Base-by-base conservation (phyloP, 2,888 invertebrate species). In the Pachliopta kotzebuea region DNA sequence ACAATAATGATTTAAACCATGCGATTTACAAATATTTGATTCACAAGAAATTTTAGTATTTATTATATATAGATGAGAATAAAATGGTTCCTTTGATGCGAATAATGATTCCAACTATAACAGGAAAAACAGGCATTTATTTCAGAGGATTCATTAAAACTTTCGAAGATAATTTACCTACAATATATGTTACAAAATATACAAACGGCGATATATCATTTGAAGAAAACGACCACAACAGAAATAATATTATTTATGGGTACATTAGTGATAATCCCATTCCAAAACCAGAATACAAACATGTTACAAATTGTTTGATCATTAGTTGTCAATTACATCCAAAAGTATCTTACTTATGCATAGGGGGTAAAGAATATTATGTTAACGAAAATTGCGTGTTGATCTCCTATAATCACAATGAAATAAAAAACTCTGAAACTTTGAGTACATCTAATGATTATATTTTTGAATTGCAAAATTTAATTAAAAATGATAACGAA, bases 391-490 rank as follows among this genome's bases (percentile, higher is more conserved):
- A 81, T 63, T 79, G 77, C 63, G 76, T 88, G 23, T 70, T 88
- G 45, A 78, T 89, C 71, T 72, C 83, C 7, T 91, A 88, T 77
- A 85, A 90, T 67, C 81, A 83, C 68, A 65, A 81, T 52, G 84
- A 75, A 71, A 72, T 90, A 4, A 76, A 76, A 69, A 77, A 83
- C 66, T 85, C 88, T n/a, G 85, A 90, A 75, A 82, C 83, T 31
- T 74, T 84, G 59, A 72, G 72, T 65, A 70, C 77, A 23, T 69
- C 71, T 65, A 72, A 73, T 60, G 80, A 84, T 67, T 77, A 78
- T 61, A 82, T 88, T 68, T 76, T 74, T 52, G 76, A 76, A 67
- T 71, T 91, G 65, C 83, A 86, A 71, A 66, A 61, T 23, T 73
- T 85, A 21, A 75, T 90, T 56, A 74, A 76, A 63, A 73, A 76